Percentiles rank a stretch among this genome's conserved stretches.
phyloP scores from a whole-genome alignment of 2,113 vertebrate genomes.

The Anolis sagrei region DNA sequence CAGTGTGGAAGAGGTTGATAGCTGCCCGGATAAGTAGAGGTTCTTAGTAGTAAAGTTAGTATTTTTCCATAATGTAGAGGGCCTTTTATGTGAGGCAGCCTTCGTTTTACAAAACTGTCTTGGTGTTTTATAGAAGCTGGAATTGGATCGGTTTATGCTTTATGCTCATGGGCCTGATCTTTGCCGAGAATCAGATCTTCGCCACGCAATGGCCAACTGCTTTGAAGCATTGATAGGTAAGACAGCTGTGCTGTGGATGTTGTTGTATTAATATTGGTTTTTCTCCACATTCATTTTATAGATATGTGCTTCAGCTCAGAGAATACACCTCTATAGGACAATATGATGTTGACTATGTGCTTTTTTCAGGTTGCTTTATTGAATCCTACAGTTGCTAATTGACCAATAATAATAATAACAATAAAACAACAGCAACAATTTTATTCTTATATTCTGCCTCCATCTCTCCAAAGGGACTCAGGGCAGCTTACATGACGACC shows the following conservation, averaged over 20 bases:
- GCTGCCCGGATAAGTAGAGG: neutral
- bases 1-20: neutral
- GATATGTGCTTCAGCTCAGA: neutral
- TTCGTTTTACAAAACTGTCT: conserved; percentile 19
- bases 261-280: neutral
- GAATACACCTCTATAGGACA: neutral
- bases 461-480: too few species aligned
- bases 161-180: conserved; percentile 98
- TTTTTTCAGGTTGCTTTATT: neutral
- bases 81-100: neutral
- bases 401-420: too few species aligned
- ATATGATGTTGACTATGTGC: neutral
- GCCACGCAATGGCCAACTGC: conserved; percentile 99
- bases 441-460: too few species aligned
- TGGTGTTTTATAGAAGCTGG: conserved; percentile 87
- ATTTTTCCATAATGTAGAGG: neutral
- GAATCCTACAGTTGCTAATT: too few species aligned
- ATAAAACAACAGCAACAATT: too few species aligned
- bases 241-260: neutral
- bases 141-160: conserved; percentile 97
- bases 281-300: neutral
- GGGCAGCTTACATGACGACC: too few species aligned
- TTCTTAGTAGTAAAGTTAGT: neutral
- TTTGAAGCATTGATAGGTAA: conserved; percentile 98
- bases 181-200: conserved; percentile 95